These are phyloP conservation scores for Wiebesia pumilae DNA, from an alignment of 1,140 invertebrate genomes.

Conservation along the genomic window DNA sequence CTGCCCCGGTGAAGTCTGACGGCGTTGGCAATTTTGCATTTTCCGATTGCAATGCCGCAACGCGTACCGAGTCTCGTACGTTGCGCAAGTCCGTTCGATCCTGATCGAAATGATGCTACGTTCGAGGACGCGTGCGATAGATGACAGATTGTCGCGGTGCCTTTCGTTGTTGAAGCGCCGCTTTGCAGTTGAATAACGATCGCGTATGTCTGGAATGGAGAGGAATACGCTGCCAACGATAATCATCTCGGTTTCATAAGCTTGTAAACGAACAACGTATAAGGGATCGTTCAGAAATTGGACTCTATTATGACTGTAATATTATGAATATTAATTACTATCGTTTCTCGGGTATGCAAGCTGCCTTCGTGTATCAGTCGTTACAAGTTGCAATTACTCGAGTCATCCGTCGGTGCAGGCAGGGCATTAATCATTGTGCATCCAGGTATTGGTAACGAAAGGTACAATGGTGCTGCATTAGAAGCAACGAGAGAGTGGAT, in stretches of 20 bases:
- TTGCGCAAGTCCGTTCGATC: not conserved
- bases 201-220: not conserved
- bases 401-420: not conserved
- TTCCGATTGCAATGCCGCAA: too few species aligned
- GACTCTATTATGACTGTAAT: too few species aligned
- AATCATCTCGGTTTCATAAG: not conserved
- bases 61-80: not conserved
- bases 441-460: too few species aligned
- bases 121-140: not conserved
- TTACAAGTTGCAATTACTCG: not conserved
- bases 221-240: not conserved
- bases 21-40: not conserved
- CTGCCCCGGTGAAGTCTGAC: too few species aligned
- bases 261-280: not conserved
- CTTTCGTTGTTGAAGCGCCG: not conserved
- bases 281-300: not conserved
- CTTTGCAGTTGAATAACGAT: not conserved
- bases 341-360: not conserved
- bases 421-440: too few species aligned
- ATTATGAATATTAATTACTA: not conserved
- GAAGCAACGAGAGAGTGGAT: too few species aligned
- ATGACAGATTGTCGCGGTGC: not conserved
- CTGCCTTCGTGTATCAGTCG: not conserved
- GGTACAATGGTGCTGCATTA: too few species aligned
- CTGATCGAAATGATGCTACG: not conserved